Percentiles rank a stretch among this genome's conserved stretches.
Evolutionary conservation across 2,888 invertebrate genomes (phyloP).

Genomic region (Salpingus planirostris): DNA sequence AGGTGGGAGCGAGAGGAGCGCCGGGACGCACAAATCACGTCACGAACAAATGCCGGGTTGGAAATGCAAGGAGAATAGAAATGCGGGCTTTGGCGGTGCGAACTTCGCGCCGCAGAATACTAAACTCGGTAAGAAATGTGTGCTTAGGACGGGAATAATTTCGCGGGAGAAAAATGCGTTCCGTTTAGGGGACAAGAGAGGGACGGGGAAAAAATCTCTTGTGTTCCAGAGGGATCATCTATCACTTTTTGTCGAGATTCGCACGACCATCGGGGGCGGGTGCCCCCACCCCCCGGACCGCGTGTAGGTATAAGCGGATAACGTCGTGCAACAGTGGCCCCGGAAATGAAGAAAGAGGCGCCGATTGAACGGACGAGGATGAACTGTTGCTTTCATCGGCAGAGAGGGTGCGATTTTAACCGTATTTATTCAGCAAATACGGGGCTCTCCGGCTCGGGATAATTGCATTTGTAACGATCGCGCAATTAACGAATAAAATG

Average conservation of each 20-base stretch:
- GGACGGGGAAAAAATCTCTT: slow-evolving; percentile 27
- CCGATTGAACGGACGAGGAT: no score
- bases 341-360: no score
- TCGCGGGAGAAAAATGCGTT: slow-evolving; percentile 36
- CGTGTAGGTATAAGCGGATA: no score
- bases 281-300: no score
- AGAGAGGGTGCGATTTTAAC: slow-evolving; percentile 30
- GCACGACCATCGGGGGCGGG: slow-evolving; percentile 18
- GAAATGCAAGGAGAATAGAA: slow-evolving; percentile 40
- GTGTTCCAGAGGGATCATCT: slow-evolving; percentile 37
- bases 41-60: slow-evolving; percentile 41
- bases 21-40: slow-evolving; percentile 41
- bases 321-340: no score
- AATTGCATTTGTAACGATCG: slow-evolving; percentile 41
- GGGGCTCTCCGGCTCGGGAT: slow-evolving; percentile 35
- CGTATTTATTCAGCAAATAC: slow-evolving; percentile 39
- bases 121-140: slow-evolving; percentile 38
- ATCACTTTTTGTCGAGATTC: slow-evolving; percentile 37
- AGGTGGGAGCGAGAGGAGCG: no score
- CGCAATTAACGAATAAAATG: slow-evolving; percentile 38
- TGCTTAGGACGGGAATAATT: slow-evolving; percentile 39
- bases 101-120: slow-evolving; percentile 36
- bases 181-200: slow-evolving; percentile 28
- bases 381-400: no score
- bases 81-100: slow-evolving; percentile 37